Evolutionary conservation across 2,113 vertebrate genomes (phyloP).

Genomic region (Morone chrysops): DNA sequence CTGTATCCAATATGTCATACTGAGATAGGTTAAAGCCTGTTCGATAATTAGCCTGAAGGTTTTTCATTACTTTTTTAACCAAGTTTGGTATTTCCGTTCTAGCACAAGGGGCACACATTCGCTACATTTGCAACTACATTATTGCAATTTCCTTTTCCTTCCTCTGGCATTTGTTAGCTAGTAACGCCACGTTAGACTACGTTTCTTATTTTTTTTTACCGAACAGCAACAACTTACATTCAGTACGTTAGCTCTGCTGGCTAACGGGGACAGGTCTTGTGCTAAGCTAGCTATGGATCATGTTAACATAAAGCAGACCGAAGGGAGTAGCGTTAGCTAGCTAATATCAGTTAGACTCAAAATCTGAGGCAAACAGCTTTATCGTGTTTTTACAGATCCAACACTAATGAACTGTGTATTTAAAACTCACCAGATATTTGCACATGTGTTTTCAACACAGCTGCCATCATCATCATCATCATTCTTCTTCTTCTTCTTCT

Average conservation of each 20-base stretch:
- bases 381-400: background rate
- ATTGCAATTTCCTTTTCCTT: no score
- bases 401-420: background rate
- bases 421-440: constrained; percentile 19
- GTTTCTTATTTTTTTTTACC: background rate
- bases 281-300: constrained; percentile 1
- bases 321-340: background rate
- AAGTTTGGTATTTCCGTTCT: no score
- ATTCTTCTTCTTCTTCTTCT: background rate
- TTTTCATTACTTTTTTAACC: no score
- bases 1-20: no score
- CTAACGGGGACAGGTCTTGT: background rate
- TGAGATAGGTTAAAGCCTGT: no score
- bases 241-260: background rate
- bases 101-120: no score
- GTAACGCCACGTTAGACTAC: background rate
- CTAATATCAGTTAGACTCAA: background rate
- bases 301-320: no score
- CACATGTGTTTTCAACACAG: constrained; percentile 38
- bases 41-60: no score
- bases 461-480: constrained; percentile 65
- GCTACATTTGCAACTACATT: no score
- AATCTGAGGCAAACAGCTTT: accelerated
- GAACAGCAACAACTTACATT: background rate
- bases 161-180: no score